Conservation (phyloP, 1,140 invertebrate species). For the Drosophila murphyi region DNA sequence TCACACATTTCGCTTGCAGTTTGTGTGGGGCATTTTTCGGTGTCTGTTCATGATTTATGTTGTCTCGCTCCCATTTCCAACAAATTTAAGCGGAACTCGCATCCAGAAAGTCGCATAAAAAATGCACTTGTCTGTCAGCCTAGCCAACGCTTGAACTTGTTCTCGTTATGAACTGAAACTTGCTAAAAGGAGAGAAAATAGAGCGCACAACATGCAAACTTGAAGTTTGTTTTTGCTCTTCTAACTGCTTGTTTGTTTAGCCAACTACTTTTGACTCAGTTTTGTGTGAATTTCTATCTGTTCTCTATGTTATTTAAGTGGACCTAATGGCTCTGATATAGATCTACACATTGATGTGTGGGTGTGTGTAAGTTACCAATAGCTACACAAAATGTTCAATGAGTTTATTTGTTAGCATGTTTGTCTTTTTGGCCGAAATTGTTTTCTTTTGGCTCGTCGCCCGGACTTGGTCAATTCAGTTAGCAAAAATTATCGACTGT, state of each 20-base stretch:
- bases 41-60: conserved; percentile 81
- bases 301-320: conserved; percentile 38
- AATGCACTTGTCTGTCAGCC: conserved; percentile 74
- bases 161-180: conserved; percentile 58
- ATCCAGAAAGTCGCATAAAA: conserved; percentile 46
- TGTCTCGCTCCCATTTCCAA: conserved; percentile 46
- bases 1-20: conserved; percentile 41
- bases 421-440: conserved; percentile 48
- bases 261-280: conserved; percentile 37
- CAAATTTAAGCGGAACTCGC: conserved; percentile 35
- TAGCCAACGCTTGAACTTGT: conserved; percentile 44
- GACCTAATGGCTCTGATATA: conserved; percentile 57
- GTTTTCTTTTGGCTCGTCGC: conserved; percentile 53
- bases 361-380: conserved; percentile 18
- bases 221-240: conserved; percentile 12
- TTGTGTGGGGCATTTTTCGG: conserved; percentile 43
- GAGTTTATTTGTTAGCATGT: conserved; percentile 68
- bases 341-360: conserved; percentile 12
- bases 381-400: conserved; percentile 50
- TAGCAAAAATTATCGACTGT: conserved; percentile 74
- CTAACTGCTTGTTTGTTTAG: conserved; percentile 18
- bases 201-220: conserved; percentile 39
- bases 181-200: conserved; percentile 16
- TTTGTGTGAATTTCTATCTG: not conserved
- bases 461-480: conserved; percentile 70